These are phyloP conservation scores for Cephus pulcher DNA, from an alignment of 2,888 invertebrate species.

Conservation along the genomic window DNA sequence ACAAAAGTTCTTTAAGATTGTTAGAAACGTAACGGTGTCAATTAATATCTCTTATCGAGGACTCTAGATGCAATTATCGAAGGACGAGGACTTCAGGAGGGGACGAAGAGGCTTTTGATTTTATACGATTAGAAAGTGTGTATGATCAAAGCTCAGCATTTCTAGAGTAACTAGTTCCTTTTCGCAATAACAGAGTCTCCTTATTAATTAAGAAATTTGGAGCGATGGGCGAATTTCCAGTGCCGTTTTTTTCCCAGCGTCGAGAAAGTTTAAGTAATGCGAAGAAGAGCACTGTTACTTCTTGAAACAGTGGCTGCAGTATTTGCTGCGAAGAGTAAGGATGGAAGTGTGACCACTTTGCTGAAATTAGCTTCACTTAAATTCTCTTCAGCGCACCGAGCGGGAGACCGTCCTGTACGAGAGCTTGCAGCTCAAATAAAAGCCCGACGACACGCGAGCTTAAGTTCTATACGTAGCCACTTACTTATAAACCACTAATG, in stretches of 20 bases:
- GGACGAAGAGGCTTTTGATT: background rate
- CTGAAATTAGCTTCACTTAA: slow-evolving; percentile 46
- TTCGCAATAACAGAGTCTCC: too few relatives aligned
- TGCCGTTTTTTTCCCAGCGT: background rate
- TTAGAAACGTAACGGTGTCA: background rate
- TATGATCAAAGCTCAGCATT: background rate
- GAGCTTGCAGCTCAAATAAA: background rate
- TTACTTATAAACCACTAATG: slow-evolving; percentile 42
- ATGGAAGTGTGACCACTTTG: slow-evolving; percentile 29
- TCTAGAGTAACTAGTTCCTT: background rate
- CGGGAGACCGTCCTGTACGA: background rate
- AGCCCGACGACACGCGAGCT: slow-evolving; percentile 24
- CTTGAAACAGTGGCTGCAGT: background rate
- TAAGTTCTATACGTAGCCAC: slow-evolving; percentile 35
- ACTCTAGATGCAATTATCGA: background rate
- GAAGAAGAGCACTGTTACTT: background rate
- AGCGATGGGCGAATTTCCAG: background rate
- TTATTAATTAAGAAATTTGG: background rate
- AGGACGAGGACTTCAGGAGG: background rate
- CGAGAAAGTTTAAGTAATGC: background rate
- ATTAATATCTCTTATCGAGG: background rate
- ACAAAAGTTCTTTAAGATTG: background rate
- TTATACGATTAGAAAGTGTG: background rate
- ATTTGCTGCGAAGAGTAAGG: background rate
- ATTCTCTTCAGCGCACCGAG: slow-evolving; percentile 31